Percentiles rank a stretch among this genome's conserved stretches.
These are phyloP conservation scores for Pithys albifrons DNA, from an alignment of 2,113 vertebrate genomes.

Conservation along the genomic window DNA sequence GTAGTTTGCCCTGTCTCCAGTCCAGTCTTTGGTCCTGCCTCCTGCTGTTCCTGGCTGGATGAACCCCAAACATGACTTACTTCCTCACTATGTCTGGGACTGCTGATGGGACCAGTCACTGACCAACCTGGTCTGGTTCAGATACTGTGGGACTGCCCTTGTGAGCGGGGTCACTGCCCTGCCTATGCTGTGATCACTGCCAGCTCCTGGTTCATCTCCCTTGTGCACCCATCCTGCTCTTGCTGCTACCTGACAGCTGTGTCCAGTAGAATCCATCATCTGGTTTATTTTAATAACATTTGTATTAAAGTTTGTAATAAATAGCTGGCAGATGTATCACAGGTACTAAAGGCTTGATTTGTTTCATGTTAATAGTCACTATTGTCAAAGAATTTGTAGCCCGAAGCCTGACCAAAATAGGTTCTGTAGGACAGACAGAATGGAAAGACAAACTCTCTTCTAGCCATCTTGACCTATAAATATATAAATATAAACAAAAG, in stretches of 20 bases:
- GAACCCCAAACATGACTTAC: neutral
- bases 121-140: neutral
- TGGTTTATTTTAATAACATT: neutral
- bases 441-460: neutral
- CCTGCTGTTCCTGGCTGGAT: neutral
- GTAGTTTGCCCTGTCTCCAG: neutral
- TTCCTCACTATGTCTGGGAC: neutral
- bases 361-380: neutral
- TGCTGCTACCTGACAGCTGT: neutral
- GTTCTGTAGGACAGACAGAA: neutral
- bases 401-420: neutral
- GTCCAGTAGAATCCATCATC: neutral
- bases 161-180: neutral
- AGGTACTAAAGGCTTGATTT: neutral
- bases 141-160: neutral
- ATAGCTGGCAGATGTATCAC: neutral
- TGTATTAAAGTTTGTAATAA: neutral
- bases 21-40: neutral
- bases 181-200: neutral
- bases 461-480: neutral
- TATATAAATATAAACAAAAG: neutral
- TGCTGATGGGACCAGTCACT: neutral
- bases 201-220: neutral
- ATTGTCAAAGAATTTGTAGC: neutral
- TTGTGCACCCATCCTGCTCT: neutral